Base-by-base conservation (phyloP, 2,797 vertebrate genomes). In the Acomys russatus region DNA sequence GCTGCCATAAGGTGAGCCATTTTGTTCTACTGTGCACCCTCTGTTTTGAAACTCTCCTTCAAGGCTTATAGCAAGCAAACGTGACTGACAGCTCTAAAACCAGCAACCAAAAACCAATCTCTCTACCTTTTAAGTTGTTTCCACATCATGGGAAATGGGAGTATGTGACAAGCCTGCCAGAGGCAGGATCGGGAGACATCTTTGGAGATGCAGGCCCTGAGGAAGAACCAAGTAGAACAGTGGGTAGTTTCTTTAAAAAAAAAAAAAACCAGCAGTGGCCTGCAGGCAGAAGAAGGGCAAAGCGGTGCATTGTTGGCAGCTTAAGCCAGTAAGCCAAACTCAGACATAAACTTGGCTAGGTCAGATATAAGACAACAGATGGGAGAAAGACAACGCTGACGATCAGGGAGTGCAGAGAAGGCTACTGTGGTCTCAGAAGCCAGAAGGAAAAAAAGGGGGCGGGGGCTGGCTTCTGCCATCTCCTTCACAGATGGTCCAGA, bases 181-280 rank as follows among this genome's bases (percentile, higher is more conserved):
- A 88, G 23, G 18, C 15, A 17, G 28, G 10, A 18, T 49, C 6
- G 14, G 14, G 30, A 28, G 51, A 33, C 54, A 59, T 74, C 61
- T 38, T 88, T 51, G 66, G 87, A 33, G 59, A 88, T 70, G 30
- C 49, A 78, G 51, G 18, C 82, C 61, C 59, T 9, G 33, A 56
- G 23, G 0, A 1, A 9, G 2, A 35, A 56, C 6, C 12, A 49
- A 33, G 18, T 0, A 6, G 0, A 59, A 56, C 0, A 11, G 38
- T 56, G 56, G 1, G 18, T 12, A n/a, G 28, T 7, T 94, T 61
- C 51, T 33, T 44, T 44, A 44, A 44, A n/a, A n/a, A n/a, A n/a
- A n/a, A n/a, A 15, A 89, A 92, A 28, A 56, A 35, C 15, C 8
- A 63, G 23, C 15, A 38, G 33, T 6, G 8, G 51, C 51, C 73